Percentiles rank a stretch among this genome's conserved stretches.
phyloP scores from a whole-genome alignment of 2,888 invertebrate genomes.

The Nowickia ferox region DNA sequence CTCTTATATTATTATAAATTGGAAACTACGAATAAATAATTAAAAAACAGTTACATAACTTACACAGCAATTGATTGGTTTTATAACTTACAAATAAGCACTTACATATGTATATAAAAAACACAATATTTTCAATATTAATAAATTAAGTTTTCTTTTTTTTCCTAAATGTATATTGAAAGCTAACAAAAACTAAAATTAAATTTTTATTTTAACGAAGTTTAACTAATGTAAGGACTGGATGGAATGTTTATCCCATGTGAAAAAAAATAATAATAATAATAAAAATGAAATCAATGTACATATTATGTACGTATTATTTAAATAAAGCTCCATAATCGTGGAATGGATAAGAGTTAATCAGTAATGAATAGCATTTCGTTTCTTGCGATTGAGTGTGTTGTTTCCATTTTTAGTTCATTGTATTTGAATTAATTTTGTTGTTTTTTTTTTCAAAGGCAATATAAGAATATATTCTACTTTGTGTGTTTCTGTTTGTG shows the following conservation, averaged over 20 bases:
- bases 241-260: slow-evolving; percentile 18
- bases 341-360: slow-evolving; percentile 6
- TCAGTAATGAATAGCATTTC: slow-evolving; percentile 7
- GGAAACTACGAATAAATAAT: background rate
- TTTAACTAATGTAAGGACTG: background rate
- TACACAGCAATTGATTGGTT: background rate
- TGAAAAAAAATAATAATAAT: too few relatives aligned
- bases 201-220: background rate
- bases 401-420: slow-evolving; percentile 6
- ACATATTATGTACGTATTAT: background rate
- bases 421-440: slow-evolving; percentile 39
- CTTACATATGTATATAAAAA: background rate
- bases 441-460: slow-evolving; percentile 24
- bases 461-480: slow-evolving; percentile 45
- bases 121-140: background rate
- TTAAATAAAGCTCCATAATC: slow-evolving; percentile 13
- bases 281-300: background rate
- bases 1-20: background rate
- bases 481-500: slow-evolving; percentile 56
- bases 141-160: background rate
- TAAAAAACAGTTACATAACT: background rate
- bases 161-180: background rate
- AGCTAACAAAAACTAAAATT: background rate
- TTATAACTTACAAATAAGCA: background rate
- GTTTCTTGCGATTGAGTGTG: slow-evolving; percentile 19